These are phyloP conservation scores for Notamacropus eugenii DNA, from an alignment of 2,797 vertebrate species.

Conservation along the genomic window DNA sequence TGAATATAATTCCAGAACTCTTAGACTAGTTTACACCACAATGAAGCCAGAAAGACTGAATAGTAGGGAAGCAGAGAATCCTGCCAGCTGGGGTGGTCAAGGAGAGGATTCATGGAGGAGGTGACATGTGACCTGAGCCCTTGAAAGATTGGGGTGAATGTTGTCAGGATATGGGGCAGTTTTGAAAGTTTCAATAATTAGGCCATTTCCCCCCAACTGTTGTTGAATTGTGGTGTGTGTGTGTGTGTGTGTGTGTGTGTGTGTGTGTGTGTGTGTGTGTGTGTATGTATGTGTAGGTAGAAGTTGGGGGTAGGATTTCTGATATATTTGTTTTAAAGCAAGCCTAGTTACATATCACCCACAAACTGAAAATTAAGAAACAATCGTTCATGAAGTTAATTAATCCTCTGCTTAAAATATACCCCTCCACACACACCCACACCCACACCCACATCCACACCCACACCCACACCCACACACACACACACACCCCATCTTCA, in stretches of 20 bases:
- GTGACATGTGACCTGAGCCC: neutral
- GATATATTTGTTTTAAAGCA: constrained; percentile 60
- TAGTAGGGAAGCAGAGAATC: neutral
- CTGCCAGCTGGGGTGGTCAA: neutral
- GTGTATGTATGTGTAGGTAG: neutral
- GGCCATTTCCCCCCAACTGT: neutral
- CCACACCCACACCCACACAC: too few relatives aligned
- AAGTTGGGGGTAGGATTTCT: neutral
- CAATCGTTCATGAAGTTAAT: constrained; percentile 74
- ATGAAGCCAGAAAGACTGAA: neutral
- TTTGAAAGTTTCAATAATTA: constrained; percentile 59
- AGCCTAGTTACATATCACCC: constrained; percentile 67
- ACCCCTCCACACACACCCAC: neutral
- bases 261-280: neutral
- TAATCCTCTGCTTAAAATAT: constrained; percentile 66
- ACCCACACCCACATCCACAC: neutral
- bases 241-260: neutral
- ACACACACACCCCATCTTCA: neutral
- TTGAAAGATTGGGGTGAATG: neutral
- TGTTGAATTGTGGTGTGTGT: neutral
- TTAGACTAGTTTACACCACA: neutral
- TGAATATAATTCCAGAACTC: neutral
- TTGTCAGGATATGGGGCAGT: constrained; percentile 1
- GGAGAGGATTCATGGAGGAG: neutral
- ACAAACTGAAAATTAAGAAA: constrained; percentile 53